Percentiles rank a stretch among this genome's conserved stretches.
Conservation (phyloP, 2,113 vertebrate species). For the Hippopotamus amphibius region DNA sequence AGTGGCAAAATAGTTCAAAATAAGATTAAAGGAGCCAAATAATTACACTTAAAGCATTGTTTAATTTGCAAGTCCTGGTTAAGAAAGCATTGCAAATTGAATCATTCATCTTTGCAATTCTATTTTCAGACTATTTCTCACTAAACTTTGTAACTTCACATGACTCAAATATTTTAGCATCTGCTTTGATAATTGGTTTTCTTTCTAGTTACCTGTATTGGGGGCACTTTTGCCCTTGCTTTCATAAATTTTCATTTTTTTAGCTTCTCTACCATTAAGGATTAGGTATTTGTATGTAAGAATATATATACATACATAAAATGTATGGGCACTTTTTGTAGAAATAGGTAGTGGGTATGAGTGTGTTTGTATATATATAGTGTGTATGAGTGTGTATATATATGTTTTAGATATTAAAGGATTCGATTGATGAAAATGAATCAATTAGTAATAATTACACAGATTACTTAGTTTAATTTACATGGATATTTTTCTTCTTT, state of each 20-base stretch:
- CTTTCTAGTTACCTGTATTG: not conserved
- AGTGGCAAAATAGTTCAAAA: not conserved
- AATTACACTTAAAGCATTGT: not conserved
- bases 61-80: conserved; percentile 1
- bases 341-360: not conserved
- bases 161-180: not conserved
- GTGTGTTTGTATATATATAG: not conserved
- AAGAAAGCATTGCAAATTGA: not conserved
- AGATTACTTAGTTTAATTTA: not conserved
- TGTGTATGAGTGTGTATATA: not conserved
- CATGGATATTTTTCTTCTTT: not conserved
- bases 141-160: not conserved
- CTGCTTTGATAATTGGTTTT: not conserved
- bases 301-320: not conserved
- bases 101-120: not conserved
- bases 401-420: not conserved
- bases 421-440: not conserved
- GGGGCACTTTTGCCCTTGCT: not conserved
- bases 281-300: not conserved
- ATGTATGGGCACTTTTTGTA: not conserved
- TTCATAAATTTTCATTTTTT: not conserved
- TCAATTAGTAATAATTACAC: not conserved
- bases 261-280: not conserved
- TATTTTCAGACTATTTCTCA: not conserved
- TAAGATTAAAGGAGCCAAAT: not conserved